phyloP scores from a whole-genome alignment of 2,888 invertebrate species.

The Eilema sororculum region DNA sequence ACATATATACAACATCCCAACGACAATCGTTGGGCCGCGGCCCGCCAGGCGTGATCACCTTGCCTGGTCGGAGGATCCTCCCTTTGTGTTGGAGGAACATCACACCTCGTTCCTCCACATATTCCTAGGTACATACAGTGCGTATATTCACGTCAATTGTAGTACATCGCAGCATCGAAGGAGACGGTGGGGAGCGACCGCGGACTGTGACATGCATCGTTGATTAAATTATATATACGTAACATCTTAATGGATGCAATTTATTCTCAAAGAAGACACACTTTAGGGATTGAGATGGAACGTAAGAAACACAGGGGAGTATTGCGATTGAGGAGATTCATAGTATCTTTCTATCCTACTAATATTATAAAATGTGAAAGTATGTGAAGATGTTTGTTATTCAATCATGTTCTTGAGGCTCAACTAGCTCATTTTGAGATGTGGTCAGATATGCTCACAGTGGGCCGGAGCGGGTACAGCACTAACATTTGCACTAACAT shows the following conservation, averaged over 20 bases:
- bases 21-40: too few relatives aligned
- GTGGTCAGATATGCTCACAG: too few relatives aligned
- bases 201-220: constrained; percentile 8
- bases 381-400: too few relatives aligned
- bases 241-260: background rate
- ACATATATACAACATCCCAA: too few relatives aligned
- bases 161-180: background rate
- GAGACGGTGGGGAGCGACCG: constrained; percentile 6
- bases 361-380: background rate
- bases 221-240: constrained; percentile 7
- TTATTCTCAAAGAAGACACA: background rate
- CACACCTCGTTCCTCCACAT: too few relatives aligned
- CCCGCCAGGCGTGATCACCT: too few relatives aligned
- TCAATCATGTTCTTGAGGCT: too few relatives aligned
- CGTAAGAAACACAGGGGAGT: background rate
- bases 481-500: too few relatives aligned
- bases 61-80: too few relatives aligned
- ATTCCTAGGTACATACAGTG: background rate
- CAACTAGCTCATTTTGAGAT: too few relatives aligned
- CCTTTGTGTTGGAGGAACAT: too few relatives aligned
- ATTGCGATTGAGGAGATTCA: background rate
- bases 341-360: background rate
- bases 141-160: background rate
- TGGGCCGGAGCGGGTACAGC: too few relatives aligned
- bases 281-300: background rate